Evolutionary conservation across 2,113 vertebrate species (phyloP), one percentile per base, ranked within the genome.

Genomic region (Sardina pilchardus): DNA sequence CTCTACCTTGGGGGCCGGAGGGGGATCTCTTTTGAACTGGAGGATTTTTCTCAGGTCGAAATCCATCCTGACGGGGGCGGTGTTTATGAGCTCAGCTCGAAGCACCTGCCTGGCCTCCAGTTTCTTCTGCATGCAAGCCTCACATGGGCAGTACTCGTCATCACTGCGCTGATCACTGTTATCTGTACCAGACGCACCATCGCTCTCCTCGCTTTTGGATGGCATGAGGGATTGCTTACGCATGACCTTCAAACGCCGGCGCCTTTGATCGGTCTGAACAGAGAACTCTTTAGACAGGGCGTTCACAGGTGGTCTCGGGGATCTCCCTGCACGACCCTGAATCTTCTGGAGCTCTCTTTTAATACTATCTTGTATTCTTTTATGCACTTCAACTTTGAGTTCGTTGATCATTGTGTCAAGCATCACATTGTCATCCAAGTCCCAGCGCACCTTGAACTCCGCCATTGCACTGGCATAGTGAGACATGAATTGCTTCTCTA

Each of bases 401-500:
- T 99, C 97, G 0, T 87, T 88, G 82, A 96, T 97, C 96, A 98
- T 97, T 45, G 85, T 87, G 78, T 99, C 95, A 87, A 96, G 94
- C 63, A 96, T 93, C 4, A 93, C 81, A 8, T 92, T 91, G 24
- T 95, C 87, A 84, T 95, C 94, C 85, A 98, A 90, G 86, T 95
- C 94, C 97, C 97, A 98, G 45, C 94, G 95, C 39, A 94, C 87
- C 88, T 96, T 97, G 36, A 99, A 93, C 75, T 97, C 96, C 0
- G 92, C 92, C 94, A 95, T 96, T 48, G 97, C 97, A 0, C 86
- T 92, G 36, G 95, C 91, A 24, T 99, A 97, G 92, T 99, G 97
- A 83, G 91, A 89, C 97, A 99, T 96, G 91, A 99, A 99, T 89
- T 96, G 95, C 88, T 95, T 96, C 92, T 98, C 96, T 0, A 98